These are phyloP conservation scores for Campoletis sonorensis DNA, from an alignment of 1,140 invertebrate species.

Conservation along the genomic window DNA sequence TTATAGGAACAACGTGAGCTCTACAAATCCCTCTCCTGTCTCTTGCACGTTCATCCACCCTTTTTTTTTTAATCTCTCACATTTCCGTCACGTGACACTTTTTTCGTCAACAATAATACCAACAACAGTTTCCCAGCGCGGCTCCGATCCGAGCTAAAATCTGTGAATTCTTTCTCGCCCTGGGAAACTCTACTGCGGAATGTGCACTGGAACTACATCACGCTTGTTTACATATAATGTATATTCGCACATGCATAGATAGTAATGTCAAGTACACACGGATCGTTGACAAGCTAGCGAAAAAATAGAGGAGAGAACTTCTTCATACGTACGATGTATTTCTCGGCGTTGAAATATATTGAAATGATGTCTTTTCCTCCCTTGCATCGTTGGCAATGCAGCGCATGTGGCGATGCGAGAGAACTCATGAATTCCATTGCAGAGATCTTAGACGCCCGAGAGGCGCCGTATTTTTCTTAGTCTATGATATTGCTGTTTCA, in stretches of 20 bases:
- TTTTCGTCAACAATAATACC: too few species aligned
- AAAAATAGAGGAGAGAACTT: neutral
- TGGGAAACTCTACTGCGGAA: neutral
- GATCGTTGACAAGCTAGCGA: neutral
- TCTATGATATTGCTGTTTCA: neutral
- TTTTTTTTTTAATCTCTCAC: too few species aligned
- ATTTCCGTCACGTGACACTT: too few species aligned
- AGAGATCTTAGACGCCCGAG: neutral
- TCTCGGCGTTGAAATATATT: conserved; percentile 2
- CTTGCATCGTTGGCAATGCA: neutral
- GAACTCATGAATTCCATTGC: conserved; percentile 5
- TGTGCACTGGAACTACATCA: neutral
- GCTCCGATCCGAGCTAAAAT: too few species aligned
- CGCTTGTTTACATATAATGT: neutral
- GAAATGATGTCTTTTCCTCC: conserved; percentile 6
- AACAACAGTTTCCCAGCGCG: too few species aligned
- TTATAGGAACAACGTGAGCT: too few species aligned
- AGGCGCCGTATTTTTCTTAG: neutral
- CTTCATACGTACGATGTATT: neutral
- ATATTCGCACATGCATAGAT: neutral
- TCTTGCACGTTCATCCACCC: too few species aligned
- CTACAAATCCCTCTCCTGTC: too few species aligned
- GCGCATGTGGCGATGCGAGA: neutral
- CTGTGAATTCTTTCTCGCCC: neutral
- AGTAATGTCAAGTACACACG: neutral